Conservation (phyloP, 2,797 vertebrate species). For the Monodelphis domestica region DNA sequence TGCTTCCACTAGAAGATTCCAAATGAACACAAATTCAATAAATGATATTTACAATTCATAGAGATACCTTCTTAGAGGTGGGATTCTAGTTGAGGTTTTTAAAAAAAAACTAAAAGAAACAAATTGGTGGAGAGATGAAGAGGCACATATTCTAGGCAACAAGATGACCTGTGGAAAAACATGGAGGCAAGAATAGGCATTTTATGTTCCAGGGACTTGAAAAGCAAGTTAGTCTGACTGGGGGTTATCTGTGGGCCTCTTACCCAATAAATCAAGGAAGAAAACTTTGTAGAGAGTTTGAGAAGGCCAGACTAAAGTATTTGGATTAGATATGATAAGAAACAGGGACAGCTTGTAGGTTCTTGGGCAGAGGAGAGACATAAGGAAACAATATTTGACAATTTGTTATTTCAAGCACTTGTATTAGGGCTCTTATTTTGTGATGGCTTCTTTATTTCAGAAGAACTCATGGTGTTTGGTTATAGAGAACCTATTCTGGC, state of each 20-base stretch:
- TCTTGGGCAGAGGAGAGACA: slow-evolving; percentile 4
- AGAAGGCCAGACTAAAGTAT: background rate
- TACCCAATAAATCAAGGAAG: slow-evolving; percentile 1
- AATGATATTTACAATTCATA: background rate
- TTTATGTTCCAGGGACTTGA: background rate
- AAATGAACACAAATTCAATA: background rate
- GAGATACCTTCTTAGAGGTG: background rate
- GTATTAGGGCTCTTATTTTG: background rate
- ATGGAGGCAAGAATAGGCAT: background rate
- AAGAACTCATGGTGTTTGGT: slow-evolving; percentile 65
- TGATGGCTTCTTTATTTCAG: slow-evolving; percentile 56
- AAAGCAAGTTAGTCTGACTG: background rate
- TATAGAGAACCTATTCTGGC: slow-evolving; percentile 55
- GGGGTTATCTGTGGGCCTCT: background rate
- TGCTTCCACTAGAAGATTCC: background rate
- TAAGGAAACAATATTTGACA: background rate
- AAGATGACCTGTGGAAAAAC: background rate
- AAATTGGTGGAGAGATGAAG: background rate
- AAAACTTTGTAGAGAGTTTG: background rate
- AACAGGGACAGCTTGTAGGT: background rate
- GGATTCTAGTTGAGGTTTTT: background rate
- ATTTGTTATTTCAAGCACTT: background rate
- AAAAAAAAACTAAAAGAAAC: background rate
- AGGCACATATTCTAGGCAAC: background rate
- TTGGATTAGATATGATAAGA: background rate